A percentile compares a stretch with the other conserved stretches of the same genome.
Evolutionary conservation across 2,113 vertebrate species (phyloP).

Genomic region (Coracopsis vasa): DNA sequence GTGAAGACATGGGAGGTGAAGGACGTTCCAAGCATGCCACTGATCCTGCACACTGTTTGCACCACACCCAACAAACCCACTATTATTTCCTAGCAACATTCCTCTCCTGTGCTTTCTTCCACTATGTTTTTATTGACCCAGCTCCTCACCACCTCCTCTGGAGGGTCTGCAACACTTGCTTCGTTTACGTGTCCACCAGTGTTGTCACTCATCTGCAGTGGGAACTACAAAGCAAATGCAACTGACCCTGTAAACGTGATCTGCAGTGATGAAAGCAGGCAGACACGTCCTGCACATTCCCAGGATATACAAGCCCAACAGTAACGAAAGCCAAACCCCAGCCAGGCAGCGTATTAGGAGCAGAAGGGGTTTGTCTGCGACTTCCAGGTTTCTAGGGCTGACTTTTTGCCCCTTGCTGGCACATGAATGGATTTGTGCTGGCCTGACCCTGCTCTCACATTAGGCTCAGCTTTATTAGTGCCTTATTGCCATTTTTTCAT

Average conservation of each 20-base stretch:
- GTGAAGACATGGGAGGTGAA: not conserved
- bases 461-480: not conserved
- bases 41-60: not conserved
- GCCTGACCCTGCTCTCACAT: not conserved
- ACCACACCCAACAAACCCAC: fast-evolving
- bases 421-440: not conserved
- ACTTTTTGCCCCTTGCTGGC: not conserved
- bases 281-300: not conserved
- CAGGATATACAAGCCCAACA: not conserved
- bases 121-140: not conserved
- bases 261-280: not conserved
- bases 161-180: not conserved
- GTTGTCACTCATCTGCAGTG: not conserved
- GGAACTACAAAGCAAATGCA: not conserved
- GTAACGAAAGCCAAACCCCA: not conserved
- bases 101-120: not conserved
- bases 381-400: not conserved
- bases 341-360: not conserved
- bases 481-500: not conserved
- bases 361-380: not conserved
- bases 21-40: no score
- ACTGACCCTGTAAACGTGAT: not conserved
- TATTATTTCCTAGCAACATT: not conserved
- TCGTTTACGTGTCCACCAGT: not conserved
- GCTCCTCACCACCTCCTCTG: not conserved